These are phyloP conservation scores for Crocuta crocuta DNA, from an alignment of 2,113 vertebrate genomes.

Conservation along the genomic window DNA sequence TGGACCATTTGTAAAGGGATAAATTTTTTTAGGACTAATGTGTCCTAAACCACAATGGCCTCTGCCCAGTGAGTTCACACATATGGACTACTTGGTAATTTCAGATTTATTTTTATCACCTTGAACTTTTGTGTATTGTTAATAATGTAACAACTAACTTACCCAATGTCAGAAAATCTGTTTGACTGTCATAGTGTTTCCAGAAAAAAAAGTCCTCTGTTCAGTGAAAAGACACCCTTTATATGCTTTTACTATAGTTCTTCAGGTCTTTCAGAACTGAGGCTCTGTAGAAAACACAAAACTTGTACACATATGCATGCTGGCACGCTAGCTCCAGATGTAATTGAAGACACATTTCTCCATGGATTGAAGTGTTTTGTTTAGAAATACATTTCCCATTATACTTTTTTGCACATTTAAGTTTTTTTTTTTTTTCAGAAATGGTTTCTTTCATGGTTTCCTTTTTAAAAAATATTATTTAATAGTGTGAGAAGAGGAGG, in stretches of 20 bases:
- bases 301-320: not conserved
- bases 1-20: not conserved
- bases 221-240: not conserved
- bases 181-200: not conserved
- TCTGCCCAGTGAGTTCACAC: not conserved
- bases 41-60: not conserved
- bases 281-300: slow-evolving; percentile 14
- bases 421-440: slow-evolving; percentile 62
- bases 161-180: not conserved
- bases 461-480: slow-evolving; percentile 14
- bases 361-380: slow-evolving; percentile 72
- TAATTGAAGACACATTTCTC: slow-evolving; percentile 83
- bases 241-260: not conserved
- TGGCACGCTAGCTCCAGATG: slow-evolving; percentile 49
- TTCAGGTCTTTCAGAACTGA: slow-evolving; percentile 57
- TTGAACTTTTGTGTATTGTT: not conserved
- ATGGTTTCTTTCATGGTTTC: slow-evolving; percentile 72
- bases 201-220: not conserved
- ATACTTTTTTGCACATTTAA: slow-evolving; percentile 74
- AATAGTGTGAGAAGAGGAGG: slow-evolving; percentile 67
- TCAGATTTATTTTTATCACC: slow-evolving; percentile 36
- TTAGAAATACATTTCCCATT: slow-evolving; percentile 78
- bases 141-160: not conserved
- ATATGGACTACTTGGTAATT: not conserved
- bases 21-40: slow-evolving; percentile 32